These are phyloP conservation scores for Notospermus geniculatus DNA, from an alignment of 1,140 invertebrate genomes.

Conservation along the genomic window DNA sequence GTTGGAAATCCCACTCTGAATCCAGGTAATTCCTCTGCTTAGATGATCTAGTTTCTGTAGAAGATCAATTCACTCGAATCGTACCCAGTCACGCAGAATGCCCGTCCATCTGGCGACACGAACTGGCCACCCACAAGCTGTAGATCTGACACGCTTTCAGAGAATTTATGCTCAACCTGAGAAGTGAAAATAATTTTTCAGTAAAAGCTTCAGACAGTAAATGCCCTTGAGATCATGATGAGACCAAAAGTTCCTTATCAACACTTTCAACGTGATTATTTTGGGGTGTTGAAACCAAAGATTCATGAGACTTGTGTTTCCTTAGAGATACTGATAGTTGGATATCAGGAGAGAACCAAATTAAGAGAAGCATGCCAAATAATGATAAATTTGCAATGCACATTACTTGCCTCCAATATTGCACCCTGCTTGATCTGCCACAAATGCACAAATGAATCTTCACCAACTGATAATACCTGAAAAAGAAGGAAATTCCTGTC, in stretches of 20 bases:
- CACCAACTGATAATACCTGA: slow-evolving; percentile 51
- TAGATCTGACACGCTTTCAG: slow-evolving; percentile 35
- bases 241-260: no score
- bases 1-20: no score
- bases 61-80: slow-evolving; percentile 39
- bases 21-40: no score
- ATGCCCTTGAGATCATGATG: no score
- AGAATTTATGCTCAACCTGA: slow-evolving; percentile 37
- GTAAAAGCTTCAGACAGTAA: no score
- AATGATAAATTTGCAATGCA: not conserved
- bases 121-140: slow-evolving; percentile 45
- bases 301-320: no score
- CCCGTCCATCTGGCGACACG: slow-evolving; percentile 36
- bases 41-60: no score
- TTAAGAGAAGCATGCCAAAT: not conserved
- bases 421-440: slow-evolving; percentile 51
- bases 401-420: slow-evolving; percentile 31
- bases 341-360: no score
- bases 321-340: no score
- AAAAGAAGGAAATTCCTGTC: no score
- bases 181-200: slow-evolving; percentile 15
- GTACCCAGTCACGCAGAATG: slow-evolving; percentile 47
- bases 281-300: no score
- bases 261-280: no score
- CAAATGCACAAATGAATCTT: slow-evolving; percentile 57